Evolutionary conservation across 2,113 vertebrate species (phyloP).

Genomic region (Oryzias celebensis): DNA sequence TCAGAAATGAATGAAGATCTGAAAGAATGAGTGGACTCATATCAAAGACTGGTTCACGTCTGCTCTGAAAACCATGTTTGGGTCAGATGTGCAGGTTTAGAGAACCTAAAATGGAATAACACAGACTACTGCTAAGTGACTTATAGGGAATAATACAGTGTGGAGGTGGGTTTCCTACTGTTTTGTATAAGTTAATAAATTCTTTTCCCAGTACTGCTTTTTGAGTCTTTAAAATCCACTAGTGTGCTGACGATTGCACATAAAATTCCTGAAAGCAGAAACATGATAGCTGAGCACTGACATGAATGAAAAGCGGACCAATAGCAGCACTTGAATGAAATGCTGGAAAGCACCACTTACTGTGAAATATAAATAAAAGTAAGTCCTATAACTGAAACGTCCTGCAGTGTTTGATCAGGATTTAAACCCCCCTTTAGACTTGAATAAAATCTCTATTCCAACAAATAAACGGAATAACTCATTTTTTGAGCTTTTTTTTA

Average conservation of each 20-base stretch:
- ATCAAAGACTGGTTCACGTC: neutral
- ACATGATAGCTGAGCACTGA: neutral
- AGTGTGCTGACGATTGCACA: neutral
- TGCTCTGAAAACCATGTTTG: neutral
- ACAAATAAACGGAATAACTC: too few relatives aligned
- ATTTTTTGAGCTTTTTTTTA: too few relatives aligned
- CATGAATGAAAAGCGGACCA: too few relatives aligned
- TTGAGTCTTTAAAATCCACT: neutral
- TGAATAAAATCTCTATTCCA: too few relatives aligned
- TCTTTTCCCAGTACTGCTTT: conserved; percentile 8
- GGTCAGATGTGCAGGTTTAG: conserved; percentile 49
- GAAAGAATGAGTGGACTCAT: too few relatives aligned
- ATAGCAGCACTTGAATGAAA: too few relatives aligned
- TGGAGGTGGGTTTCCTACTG: conserved; percentile 2
- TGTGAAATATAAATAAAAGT: too few relatives aligned
- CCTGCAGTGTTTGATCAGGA: too few relatives aligned
- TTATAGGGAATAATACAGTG: conserved; percentile 25
- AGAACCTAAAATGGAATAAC: conserved; percentile 6
- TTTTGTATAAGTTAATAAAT: neutral
- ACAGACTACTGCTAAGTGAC: conserved; percentile 33
- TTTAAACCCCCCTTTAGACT: too few relatives aligned
- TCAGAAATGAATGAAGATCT: too few relatives aligned
- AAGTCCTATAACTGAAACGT: too few relatives aligned
- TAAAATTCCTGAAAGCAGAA: neutral
- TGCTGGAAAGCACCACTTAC: too few relatives aligned